phyloP scores from a whole-genome alignment of 2,797 vertebrate species.

The Neosalanx taihuensis region DNA sequence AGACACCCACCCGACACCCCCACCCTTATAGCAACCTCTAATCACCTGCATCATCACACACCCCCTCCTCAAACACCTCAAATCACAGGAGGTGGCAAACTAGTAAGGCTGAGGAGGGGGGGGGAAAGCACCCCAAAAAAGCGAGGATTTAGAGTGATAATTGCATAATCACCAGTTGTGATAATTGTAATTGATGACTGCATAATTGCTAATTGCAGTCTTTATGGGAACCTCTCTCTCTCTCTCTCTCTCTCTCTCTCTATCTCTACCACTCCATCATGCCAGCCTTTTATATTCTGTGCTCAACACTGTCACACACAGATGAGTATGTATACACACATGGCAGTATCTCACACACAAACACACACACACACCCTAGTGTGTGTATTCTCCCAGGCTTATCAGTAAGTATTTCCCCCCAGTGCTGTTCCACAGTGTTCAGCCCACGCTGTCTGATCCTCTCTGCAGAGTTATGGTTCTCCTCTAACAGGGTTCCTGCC shows the following conservation, averaged over 20 bases:
- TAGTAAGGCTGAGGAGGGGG: slow-evolving; percentile 57
- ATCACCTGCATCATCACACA: slow-evolving; percentile 64
- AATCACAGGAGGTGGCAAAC: slow-evolving; percentile 65
- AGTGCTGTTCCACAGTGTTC: slow-evolving; percentile 57
- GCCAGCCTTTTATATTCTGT: slow-evolving; percentile 23
- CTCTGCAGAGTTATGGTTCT: slow-evolving; percentile 64
- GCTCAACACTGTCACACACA: slow-evolving; percentile 14
- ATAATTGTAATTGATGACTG: slow-evolving; percentile 79
- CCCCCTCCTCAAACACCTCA: slow-evolving; percentile 53
- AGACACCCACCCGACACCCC: slow-evolving; percentile 30
- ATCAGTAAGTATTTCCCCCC: slow-evolving; percentile 70
- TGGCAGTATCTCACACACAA: slow-evolving; percentile 2
- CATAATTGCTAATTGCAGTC: slow-evolving; percentile 71
- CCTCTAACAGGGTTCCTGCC: slow-evolving; percentile 65
- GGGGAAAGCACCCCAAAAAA: slow-evolving; percentile 38
- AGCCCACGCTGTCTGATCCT: slow-evolving; percentile 56
- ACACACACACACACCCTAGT: slow-evolving; percentile 4
- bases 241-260: slow-evolving; percentile 35
- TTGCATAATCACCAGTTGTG: slow-evolving; percentile 79
- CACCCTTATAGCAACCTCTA: slow-evolving; percentile 49
- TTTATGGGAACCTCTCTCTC: slow-evolving; percentile 71
- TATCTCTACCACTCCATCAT: slow-evolving; percentile 28
- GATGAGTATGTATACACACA: slow-evolving; percentile 14
- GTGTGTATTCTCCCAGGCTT: slow-evolving; percentile 63
- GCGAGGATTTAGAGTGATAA: slow-evolving; percentile 77